Percentiles rank a stretch among this genome's conserved stretches.
Evolutionary conservation across 2,797 vertebrate species (phyloP).

Genomic region (Cossypha dichroa): DNA sequence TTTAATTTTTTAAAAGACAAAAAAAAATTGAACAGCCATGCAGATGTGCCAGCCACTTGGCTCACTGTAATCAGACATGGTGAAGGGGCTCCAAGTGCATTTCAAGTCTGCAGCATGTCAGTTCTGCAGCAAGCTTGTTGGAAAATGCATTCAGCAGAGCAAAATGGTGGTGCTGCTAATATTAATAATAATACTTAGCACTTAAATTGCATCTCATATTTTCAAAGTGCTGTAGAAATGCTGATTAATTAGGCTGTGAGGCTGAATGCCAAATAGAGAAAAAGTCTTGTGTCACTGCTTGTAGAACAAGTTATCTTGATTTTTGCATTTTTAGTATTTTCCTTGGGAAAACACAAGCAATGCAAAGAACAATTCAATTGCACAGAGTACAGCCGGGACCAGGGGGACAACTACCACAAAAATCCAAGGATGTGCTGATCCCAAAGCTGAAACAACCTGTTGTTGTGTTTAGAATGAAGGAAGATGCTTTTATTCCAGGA

Average conservation of each 20-base stretch:
- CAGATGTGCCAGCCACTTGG: conserved; percentile 13
- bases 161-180: conserved; percentile 35
- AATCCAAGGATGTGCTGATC: background rate
- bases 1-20: background rate
- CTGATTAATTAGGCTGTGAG: conserved; percentile 46
- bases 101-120: background rate
- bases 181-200: conserved; percentile 53
- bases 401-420: background rate
- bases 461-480: background rate
- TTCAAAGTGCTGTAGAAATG: conserved; percentile 50
- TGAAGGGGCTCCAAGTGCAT: background rate
- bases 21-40: background rate
- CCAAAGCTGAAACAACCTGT: background rate
- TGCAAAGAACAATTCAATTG: background rate
- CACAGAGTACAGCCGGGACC: background rate
- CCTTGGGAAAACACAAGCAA: background rate
- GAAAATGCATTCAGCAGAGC: conserved; percentile 27
- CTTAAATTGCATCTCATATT: conserved; percentile 33
- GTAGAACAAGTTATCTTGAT: conserved; percentile 42
- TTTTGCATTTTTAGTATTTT: conserved; percentile 4
- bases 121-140: background rate
- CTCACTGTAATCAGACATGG: conserved; percentile 20
- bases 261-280: conserved; percentile 32
- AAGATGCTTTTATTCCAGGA: background rate
- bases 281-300: background rate